A percentile compares a stretch with the other conserved stretches of the same genome.
phyloP scores from a whole-genome alignment of 2,888 invertebrate genomes.

The Nephrotoma appendiculata region DNA sequence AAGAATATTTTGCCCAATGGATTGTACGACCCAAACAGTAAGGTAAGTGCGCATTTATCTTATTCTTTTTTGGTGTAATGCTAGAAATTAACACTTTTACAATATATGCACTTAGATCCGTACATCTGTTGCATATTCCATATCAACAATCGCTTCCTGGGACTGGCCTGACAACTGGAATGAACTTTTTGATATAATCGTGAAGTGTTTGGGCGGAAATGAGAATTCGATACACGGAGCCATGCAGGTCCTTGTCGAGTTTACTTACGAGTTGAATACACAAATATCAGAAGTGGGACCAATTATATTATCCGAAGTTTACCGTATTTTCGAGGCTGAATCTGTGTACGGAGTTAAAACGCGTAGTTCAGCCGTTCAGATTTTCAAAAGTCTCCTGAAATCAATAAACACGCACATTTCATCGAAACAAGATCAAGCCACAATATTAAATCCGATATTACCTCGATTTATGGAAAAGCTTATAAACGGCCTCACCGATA shows the following conservation, averaged over 20 bases:
- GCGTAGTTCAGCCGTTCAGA: conserved; percentile 48
- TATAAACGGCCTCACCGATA: conserved; percentile 39
- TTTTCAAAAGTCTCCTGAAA: conserved; percentile 43
- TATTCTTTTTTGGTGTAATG: no score
- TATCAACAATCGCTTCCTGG: conserved; percentile 53
- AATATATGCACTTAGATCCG: conserved; percentile 30
- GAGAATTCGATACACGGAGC: conserved; percentile 52
- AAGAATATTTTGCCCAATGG: conserved; percentile 48
- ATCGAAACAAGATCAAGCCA: conserved; percentile 39
- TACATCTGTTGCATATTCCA: conserved; percentile 51
- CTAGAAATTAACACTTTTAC: background rate
- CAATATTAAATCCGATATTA: conserved; percentile 48
- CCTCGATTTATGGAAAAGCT: conserved; percentile 51
- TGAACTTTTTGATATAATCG: conserved; percentile 48
- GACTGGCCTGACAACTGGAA: conserved; percentile 64
- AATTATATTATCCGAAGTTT: conserved; percentile 52
- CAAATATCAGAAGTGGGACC: conserved; percentile 53
- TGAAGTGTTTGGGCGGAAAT: conserved; percentile 44
- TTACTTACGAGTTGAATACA: conserved; percentile 47
- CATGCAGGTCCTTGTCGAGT: conserved; percentile 54
- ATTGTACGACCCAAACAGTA: conserved; percentile 48
- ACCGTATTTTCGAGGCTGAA: conserved; percentile 47
- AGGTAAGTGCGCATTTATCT: conserved; percentile 17
- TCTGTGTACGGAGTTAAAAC: conserved; percentile 40
- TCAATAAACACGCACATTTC: conserved; percentile 26